Percentiles rank a stretch among this genome's conserved stretches.
Conservation (phyloP, 35 echinoderm and acorn worm species). For the Strongylocentrotus purpuratus region DNA sequence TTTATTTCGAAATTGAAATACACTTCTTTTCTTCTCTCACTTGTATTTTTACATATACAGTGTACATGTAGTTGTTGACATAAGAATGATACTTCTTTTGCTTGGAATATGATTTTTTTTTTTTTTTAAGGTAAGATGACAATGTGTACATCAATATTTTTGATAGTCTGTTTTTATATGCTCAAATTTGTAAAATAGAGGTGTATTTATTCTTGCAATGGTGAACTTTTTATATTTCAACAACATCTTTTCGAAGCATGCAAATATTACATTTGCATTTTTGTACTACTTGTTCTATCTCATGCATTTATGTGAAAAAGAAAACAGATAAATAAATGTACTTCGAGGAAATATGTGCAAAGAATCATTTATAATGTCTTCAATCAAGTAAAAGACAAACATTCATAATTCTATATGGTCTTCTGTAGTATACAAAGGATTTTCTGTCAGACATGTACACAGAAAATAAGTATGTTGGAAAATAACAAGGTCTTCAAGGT, state of each 20-base stretch:
- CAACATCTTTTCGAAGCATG: background rate
- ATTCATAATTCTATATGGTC: no score
- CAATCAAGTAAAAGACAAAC: no score
- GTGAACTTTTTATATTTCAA: background rate
- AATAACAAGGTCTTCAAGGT: no score
- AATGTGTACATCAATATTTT: background rate
- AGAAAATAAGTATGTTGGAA: no score
- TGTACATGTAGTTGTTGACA: no score
- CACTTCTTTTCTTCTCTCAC: background rate
- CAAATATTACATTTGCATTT: background rate
- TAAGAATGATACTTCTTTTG: no score
- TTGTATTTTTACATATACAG: no score
- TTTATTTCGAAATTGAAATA: background rate
- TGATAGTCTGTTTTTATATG: slow-evolving; percentile 1
- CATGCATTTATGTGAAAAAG: background rate
- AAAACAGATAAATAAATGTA: background rate
- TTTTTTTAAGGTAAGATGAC: no score
- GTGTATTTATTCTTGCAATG: background rate
- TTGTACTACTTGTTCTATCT: slow-evolving; percentile 13
- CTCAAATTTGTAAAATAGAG: background rate
- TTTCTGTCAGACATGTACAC: no score
- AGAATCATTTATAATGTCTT: no score
- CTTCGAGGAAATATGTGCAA: background rate
- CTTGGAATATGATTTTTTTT: no score
- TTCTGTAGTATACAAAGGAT: no score